phyloP scores from a whole-genome alignment of 2,797 vertebrate species.

The Sebastiscus tertius region DNA sequence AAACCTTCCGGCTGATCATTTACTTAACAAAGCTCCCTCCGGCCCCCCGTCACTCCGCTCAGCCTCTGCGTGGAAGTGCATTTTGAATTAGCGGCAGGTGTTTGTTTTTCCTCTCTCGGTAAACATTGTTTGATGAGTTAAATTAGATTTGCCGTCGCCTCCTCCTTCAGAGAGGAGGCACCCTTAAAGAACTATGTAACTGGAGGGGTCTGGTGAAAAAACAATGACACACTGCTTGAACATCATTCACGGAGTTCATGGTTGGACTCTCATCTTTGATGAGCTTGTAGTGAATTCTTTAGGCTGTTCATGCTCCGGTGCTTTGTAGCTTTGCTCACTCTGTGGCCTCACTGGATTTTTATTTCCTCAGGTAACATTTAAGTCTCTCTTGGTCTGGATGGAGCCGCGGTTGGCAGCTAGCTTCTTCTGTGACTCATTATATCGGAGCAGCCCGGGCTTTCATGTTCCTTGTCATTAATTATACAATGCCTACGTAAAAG shows the following conservation, averaged over 20 bases:
- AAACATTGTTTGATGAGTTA: constrained; percentile 61
- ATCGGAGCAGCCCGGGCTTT: constrained; percentile 5
- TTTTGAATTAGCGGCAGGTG: constrained; percentile 54
- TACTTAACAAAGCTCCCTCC: constrained; percentile 38
- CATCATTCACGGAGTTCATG: not conserved
- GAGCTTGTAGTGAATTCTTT: not conserved
- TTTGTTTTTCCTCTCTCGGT: constrained; percentile 58
- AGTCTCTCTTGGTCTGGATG: constrained; percentile 7
- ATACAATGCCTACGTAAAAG: constrained; percentile 65
- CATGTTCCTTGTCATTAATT: constrained; percentile 70
- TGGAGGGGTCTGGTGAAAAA: not conserved
- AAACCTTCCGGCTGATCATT: constrained; percentile 57
- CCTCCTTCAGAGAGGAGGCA: constrained; percentile 15
- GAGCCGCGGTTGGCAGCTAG: constrained; percentile 12
- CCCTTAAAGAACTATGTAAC: not conserved
- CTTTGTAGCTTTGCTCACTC: constrained; percentile 12
- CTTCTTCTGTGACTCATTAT: constrained; percentile 36
- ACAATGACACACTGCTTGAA: not conserved
- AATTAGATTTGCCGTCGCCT: constrained; percentile 35
- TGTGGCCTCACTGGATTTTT: not conserved
- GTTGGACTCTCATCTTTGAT: constrained; percentile 32
- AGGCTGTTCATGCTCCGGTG: not conserved
- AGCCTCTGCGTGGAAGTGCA: constrained; percentile 32
- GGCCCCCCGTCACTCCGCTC: not conserved
- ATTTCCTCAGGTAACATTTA: constrained; percentile 15